Evolutionary conservation across 2,113 vertebrate genomes (phyloP).

Genomic region (Sapajus apella): DNA sequence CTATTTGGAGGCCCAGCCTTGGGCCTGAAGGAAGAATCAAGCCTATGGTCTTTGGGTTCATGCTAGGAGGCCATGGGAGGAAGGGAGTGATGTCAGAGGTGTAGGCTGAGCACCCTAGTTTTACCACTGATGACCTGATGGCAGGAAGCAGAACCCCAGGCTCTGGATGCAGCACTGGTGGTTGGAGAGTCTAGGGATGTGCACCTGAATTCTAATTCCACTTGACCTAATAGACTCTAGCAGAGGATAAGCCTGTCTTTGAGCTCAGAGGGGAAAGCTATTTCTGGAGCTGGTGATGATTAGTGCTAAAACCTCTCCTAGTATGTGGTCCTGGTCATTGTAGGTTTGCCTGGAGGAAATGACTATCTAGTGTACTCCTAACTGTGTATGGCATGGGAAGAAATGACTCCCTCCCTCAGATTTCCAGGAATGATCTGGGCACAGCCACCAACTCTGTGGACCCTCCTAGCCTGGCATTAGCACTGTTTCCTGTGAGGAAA

Average conservation of each 20-base stretch:
- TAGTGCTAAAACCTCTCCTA: background rate
- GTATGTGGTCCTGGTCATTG: background rate
- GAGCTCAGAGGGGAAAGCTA: background rate
- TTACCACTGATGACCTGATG: background rate
- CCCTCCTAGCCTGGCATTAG: background rate
- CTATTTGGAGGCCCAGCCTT: background rate
- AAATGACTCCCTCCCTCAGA: background rate
- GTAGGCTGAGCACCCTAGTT: background rate
- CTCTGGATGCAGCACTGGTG: background rate
- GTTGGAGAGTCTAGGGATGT: background rate
- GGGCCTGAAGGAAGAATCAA: background rate
- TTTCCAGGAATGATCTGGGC: background rate
- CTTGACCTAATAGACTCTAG: background rate
- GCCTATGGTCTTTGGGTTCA: background rate
- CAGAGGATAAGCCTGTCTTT: background rate
- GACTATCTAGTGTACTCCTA: background rate
- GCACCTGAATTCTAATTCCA: background rate
- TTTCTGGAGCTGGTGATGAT: background rate
- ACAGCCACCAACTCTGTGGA: background rate
- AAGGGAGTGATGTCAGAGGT: background rate
- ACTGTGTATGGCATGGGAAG: background rate
- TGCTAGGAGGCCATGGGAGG: background rate
- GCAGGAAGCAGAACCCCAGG: background rate
- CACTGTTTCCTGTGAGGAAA: background rate
- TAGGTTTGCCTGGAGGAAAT: background rate